phyloP scores from a whole-genome alignment of 2,113 vertebrate species.

The Gobio gobio region DNA sequence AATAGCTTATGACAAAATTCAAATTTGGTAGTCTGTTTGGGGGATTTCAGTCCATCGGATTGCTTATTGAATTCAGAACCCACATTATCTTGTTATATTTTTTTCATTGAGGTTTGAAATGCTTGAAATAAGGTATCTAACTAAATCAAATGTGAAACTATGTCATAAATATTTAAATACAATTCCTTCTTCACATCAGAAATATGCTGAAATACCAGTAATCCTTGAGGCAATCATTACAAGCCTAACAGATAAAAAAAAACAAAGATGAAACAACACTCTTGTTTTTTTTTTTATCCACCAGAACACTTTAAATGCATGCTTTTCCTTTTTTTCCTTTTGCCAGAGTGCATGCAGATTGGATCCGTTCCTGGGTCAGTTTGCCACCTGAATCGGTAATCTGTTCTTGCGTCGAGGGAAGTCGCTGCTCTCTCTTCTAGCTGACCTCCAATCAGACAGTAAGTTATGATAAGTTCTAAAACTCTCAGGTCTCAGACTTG shows the following conservation, averaged over 20 bases:
- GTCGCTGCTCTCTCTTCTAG: neutral
- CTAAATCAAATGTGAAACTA: conserved; percentile 27
- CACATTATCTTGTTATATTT: conserved; percentile 6
- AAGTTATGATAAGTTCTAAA: neutral
- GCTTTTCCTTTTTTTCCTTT: conserved; percentile 49
- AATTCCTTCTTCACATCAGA: conserved; percentile 23
- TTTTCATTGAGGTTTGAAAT: conserved; percentile 20
- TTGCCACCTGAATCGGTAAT: conserved; percentile 51
- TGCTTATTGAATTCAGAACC: neutral
- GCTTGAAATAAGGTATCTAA: conserved; percentile 16
- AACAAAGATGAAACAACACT: conserved; percentile 4
- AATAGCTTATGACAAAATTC: neutral
- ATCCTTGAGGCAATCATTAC: conserved; percentile 43
- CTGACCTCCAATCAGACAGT: conserved; percentile 10
- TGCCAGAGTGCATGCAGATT: conserved; percentile 50
- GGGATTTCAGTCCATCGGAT: neutral
- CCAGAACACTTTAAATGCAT: conserved; percentile 47
- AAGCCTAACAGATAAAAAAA: conserved; percentile 16
- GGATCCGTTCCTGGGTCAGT: conserved; percentile 48
- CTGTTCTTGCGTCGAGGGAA: neutral
- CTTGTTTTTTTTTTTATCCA: conserved; percentile 46
- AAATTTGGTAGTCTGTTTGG: too few relatives aligned
- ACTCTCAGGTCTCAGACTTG: conserved; percentile 25
- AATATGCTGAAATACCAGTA: conserved; percentile 15
- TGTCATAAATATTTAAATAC: conserved; percentile 13